Evolutionary conservation across 92 coral and sea anemone genomes (phyloP).

Genomic region (Epizoanthus scotinus): DNA sequence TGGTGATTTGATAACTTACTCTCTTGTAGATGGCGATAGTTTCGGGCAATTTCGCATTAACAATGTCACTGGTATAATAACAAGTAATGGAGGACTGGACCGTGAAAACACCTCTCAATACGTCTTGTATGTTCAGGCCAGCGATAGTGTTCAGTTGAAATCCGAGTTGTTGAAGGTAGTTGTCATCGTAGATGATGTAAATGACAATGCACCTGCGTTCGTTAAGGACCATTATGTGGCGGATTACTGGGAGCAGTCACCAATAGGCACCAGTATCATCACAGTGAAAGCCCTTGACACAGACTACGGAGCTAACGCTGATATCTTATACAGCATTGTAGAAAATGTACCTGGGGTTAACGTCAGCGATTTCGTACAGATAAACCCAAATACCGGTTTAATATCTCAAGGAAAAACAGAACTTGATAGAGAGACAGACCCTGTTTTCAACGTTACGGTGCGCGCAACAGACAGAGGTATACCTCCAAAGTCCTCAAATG

Average conservation of each 20-base stretch:
- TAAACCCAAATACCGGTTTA: constrained; percentile 64
- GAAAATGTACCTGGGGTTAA: constrained; percentile 47
- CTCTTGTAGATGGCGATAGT: constrained; percentile 59
- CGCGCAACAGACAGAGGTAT: constrained; percentile 66
- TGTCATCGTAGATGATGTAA: constrained; percentile 69
- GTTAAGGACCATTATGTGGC: constrained; percentile 34
- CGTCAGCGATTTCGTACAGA: constrained; percentile 53
- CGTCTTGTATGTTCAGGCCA: constrained; percentile 60
- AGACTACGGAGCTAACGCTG: constrained; percentile 78
- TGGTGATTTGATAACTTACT: constrained; percentile 68
- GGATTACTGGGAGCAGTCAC: constrained; percentile 85
- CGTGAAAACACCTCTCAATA: constrained; percentile 74
- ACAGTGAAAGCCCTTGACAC: constrained; percentile 69
- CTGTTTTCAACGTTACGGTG: constrained; percentile 70
- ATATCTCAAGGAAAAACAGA: constrained; percentile 55
- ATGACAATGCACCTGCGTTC: constrained; percentile 83
- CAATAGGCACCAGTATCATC: constrained; percentile 69
- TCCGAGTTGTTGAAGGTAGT: constrained; percentile 56
- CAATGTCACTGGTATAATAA: constrained; percentile 73
- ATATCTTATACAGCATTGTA: constrained; percentile 73
- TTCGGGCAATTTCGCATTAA: constrained; percentile 68
- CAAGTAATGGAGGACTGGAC: constrained; percentile 58
- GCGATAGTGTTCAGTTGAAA: constrained; percentile 60
- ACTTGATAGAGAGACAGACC: constrained; percentile 59
- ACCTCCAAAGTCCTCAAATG: constrained; percentile 59